Conservation (phyloP, 1,140 invertebrate genomes). For the Matsumurasca onukii region DNA sequence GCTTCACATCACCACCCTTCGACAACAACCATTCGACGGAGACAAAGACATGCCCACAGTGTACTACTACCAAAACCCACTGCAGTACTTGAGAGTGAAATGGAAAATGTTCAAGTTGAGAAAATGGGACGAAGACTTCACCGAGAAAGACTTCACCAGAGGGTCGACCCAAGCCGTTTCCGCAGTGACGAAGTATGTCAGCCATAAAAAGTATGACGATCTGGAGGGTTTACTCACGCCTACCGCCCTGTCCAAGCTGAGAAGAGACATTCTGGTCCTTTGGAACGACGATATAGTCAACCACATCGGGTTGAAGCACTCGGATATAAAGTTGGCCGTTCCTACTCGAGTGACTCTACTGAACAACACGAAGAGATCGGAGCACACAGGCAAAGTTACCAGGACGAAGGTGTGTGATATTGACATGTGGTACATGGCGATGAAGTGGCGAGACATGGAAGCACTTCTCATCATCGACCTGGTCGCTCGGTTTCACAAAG, state of each 20-base stretch:
- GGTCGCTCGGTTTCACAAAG: neutral
- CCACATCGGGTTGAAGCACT: neutral
- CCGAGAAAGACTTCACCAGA: neutral
- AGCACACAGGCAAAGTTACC: neutral
- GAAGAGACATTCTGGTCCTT: conserved; percentile 11
- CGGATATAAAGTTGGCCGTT: conserved; percentile 13
- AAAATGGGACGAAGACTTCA: conserved; percentile 1
- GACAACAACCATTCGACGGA: too few species aligned
- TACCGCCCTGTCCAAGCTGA: neutral
- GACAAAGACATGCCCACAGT: neutral
- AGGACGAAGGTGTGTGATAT: neutral
- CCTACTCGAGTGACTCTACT: conserved; percentile 1
- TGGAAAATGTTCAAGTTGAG: conserved; percentile 15
- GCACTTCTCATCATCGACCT: conserved; percentile 5
- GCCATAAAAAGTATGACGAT: neutral
- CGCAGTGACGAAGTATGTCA: neutral
- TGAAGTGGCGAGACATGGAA: conserved; percentile 3
- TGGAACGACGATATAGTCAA: conserved; percentile 11
- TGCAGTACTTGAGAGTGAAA: neutral
- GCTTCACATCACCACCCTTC: too few species aligned
- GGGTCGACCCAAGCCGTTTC: neutral
- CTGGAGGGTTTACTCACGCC: neutral
- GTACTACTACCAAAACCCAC: conserved; percentile 17
- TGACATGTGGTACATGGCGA: conserved; percentile 20
- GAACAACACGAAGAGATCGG: neutral